Percentiles rank a stretch among this genome's conserved stretches.
Conservation (phyloP, 2,888 invertebrate species). For the Drosophila diplacantha region DNA sequence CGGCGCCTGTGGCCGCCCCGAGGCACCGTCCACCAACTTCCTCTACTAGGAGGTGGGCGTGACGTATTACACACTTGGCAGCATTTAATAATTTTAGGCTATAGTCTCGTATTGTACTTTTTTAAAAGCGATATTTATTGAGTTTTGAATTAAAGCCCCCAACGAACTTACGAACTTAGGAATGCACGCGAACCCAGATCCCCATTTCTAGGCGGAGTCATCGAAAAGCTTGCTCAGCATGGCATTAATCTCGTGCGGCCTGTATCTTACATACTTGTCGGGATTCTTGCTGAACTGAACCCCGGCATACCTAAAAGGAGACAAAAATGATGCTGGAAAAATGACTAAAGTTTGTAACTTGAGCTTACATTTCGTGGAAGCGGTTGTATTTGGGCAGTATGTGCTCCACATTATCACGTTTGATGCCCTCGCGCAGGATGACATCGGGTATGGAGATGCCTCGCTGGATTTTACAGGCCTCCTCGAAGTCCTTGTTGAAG, state of each 20-base stretch:
- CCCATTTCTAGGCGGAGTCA: constrained; percentile 79
- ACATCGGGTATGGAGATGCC: constrained; percentile 96
- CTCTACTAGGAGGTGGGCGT: constrained; percentile 80
- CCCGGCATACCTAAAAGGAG: constrained; percentile 80
- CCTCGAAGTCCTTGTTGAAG: constrained; percentile 97
- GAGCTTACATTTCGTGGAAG: constrained; percentile 84
- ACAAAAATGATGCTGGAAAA: neutral
- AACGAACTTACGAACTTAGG: constrained; percentile 44
- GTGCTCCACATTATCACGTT: constrained; percentile 92
- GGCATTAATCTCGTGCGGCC: constrained; percentile 89
- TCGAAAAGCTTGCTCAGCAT: constrained; percentile 95
- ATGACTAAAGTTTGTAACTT: neutral
- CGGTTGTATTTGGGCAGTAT: constrained; percentile 90
- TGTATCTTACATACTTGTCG: constrained; percentile 94
- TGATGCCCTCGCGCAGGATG: constrained; percentile 91
- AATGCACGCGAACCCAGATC: constrained; percentile 26
- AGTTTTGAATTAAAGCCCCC: constrained; percentile 68
- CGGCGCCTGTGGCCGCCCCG: constrained; percentile 91
- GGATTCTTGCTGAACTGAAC: constrained; percentile 94
- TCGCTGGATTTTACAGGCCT: constrained; percentile 89
- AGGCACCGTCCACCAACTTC: constrained; percentile 91
- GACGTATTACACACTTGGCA: constrained; percentile 52
- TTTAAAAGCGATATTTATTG: constrained; percentile 67
- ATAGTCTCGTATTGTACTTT: constrained; percentile 64
- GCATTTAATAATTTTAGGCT: constrained; percentile 70